Percentiles rank a stretch among this genome's conserved stretches.
phyloP scores from a whole-genome alignment of 2,113 vertebrate species.

The Phaethon lepturus region DNA sequence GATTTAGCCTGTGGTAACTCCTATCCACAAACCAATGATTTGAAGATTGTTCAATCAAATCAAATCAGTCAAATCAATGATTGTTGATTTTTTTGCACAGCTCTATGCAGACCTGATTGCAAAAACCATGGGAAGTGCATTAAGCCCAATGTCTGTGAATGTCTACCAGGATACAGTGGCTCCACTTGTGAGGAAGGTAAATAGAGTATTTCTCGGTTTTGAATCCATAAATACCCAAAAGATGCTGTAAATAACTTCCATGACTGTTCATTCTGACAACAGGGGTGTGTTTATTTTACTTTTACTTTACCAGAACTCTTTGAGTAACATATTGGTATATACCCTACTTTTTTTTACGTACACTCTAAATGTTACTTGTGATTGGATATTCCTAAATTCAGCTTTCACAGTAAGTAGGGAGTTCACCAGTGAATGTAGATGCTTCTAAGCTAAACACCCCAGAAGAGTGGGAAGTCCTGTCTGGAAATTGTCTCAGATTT shows the following conservation, averaged over 20 bases:
- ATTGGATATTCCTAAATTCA: background rate
- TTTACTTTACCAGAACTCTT: background rate
- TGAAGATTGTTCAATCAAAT: background rate
- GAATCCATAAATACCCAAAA: background rate
- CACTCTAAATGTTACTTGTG: background rate
- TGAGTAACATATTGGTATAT: background rate
- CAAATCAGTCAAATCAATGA: no score
- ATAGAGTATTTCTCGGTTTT: background rate
- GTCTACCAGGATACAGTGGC: constrained; percentile 80
- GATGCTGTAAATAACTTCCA: background rate
- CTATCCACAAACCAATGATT: background rate
- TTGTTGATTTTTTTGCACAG: constrained; percentile 74
- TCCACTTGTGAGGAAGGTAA: constrained; percentile 87
- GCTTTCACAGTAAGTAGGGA: background rate
- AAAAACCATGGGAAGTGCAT: constrained; percentile 88
- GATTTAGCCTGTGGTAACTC: background rate
- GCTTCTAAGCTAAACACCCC: background rate
- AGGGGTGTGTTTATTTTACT: background rate
- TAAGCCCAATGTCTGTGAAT: constrained; percentile 84
- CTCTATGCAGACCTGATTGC: constrained; percentile 87
- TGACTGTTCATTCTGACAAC: background rate
- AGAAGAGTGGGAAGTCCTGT: background rate
- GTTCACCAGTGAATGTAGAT: background rate
- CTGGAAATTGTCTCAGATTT: background rate
- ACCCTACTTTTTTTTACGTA: background rate